A percentile compares a stretch with the other conserved stretches of the same genome.
These are phyloP conservation scores for Drosophila bifasciata DNA, from an alignment of 1,140 invertebrate species.

Conservation along the genomic window DNA sequence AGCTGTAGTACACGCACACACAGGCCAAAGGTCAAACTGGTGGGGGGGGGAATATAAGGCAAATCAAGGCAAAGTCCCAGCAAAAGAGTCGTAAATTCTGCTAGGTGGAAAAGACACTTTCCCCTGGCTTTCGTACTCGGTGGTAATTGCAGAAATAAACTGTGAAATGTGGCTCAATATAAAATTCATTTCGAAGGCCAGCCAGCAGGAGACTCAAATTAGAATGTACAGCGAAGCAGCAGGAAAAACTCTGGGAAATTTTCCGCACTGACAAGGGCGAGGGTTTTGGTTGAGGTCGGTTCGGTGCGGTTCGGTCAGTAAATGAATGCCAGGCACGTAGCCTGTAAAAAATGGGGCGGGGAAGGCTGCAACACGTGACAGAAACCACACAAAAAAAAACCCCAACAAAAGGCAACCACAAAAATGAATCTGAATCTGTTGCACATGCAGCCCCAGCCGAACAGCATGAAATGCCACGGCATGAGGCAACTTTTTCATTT, in stretches of 20 bases:
- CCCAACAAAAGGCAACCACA: slow-evolving; percentile 10
- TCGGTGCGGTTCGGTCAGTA: slow-evolving; percentile 21
- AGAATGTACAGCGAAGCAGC: slow-evolving; percentile 16
- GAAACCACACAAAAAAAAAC: slow-evolving; percentile 20
- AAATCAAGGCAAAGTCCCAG: slow-evolving; percentile 18
- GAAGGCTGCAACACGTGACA: slow-evolving; percentile 31
- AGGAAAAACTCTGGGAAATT: slow-evolving; percentile 20
- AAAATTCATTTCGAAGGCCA: slow-evolving; percentile 42
- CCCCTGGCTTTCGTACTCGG: background rate
- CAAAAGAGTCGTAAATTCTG: slow-evolving; percentile 39
- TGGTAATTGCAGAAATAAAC: slow-evolving; percentile 55
- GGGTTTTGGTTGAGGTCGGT: too few species aligned
- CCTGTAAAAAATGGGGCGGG: slow-evolving; percentile 13
- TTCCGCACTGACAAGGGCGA: slow-evolving; percentile 18
- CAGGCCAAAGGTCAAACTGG: slow-evolving; percentile 59
- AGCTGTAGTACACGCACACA: slow-evolving; percentile 40
- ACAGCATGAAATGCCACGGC: slow-evolving; percentile 37
- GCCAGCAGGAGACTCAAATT: slow-evolving; percentile 15
- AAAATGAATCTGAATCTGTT: slow-evolving; percentile 34
- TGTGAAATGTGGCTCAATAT: slow-evolving; percentile 45
- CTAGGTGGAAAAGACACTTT: slow-evolving; percentile 18
- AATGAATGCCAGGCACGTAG: slow-evolving; percentile 34
- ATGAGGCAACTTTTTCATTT: slow-evolving; percentile 56
- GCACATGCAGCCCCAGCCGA: slow-evolving; percentile 43
- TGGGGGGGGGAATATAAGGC: slow-evolving; percentile 33